phyloP scores from a whole-genome alignment of 1,140 invertebrate genomes.

The Anoplophora glabripennis region DNA sequence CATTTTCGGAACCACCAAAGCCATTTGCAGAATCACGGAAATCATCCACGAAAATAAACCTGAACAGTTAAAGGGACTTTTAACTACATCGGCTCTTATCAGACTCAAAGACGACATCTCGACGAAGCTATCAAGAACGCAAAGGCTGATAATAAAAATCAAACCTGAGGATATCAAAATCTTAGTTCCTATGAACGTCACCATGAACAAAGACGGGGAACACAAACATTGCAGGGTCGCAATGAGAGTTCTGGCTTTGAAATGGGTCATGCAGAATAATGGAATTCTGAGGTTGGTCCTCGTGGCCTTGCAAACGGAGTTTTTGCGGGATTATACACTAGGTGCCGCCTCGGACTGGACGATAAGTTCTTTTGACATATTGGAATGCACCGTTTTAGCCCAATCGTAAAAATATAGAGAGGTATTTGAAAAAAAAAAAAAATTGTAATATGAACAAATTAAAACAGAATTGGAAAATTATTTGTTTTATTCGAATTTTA shows the following conservation, averaged over 20 bases:
- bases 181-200: constrained; percentile 42
- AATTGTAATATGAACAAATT: no score
- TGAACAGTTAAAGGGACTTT: constrained; percentile 35
- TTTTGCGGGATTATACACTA: constrained; percentile 39
- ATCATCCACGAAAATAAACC: constrained; percentile 40
- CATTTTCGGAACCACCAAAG: constrained; percentile 42
- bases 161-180: constrained; percentile 45
- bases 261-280: constrained; percentile 36
- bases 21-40: constrained; percentile 44
- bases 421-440: no score
- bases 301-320: constrained; percentile 45
- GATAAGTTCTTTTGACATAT: constrained; percentile 42
- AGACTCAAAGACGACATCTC: constrained; percentile 37
- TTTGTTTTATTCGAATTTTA: no score
- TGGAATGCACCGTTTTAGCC: constrained; percentile 42
- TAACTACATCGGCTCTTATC: constrained; percentile 32
- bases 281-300: constrained; percentile 37
- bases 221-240: constrained; percentile 32
- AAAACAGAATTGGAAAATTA: no score
- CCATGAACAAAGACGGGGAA: constrained; percentile 27
- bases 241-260: constrained; percentile 39
- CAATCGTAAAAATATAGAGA: neutral
- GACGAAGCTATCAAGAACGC: constrained; percentile 30
- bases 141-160: constrained; percentile 39
- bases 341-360: constrained; percentile 40